phyloP scores from a whole-genome alignment of 2,888 invertebrate species.

The Entomobrya proxima region DNA sequence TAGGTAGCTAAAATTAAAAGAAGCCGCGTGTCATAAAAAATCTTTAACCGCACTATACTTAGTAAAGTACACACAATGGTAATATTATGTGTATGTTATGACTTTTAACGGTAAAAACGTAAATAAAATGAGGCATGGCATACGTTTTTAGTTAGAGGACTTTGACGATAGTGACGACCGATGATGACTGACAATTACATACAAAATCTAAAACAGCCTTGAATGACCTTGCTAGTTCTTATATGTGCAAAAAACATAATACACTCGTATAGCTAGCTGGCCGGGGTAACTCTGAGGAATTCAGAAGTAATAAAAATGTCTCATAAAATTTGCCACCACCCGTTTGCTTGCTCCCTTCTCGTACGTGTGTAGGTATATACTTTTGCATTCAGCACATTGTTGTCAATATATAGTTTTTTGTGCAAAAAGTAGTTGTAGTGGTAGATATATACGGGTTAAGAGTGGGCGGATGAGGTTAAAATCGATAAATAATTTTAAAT shows the following conservation, averaged over 20 bases:
- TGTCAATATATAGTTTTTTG: too few relatives aligned
- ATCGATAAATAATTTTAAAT: slow-evolving; percentile 1
- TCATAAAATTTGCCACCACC: not conserved
- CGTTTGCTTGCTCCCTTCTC: not conserved
- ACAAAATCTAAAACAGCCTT: slow-evolving; percentile 63
- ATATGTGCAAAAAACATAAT: slow-evolving; percentile 4
- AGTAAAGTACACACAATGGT: not conserved
- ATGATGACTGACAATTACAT: not conserved
- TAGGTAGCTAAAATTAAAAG: not conserved
- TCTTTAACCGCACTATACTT: not conserved
- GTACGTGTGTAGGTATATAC: too few relatives aligned
- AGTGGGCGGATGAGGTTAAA: slow-evolving; percentile 2
- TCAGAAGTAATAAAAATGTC: slow-evolving; percentile 16
- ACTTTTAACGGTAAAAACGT: not conserved
- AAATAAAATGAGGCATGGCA: slow-evolving; percentile 12
- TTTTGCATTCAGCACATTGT: too few relatives aligned
- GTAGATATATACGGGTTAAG: not conserved
- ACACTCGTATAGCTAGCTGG: not conserved
- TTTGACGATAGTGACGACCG: not conserved
- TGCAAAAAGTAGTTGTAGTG: not conserved
- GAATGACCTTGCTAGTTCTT: slow-evolving; percentile 60
- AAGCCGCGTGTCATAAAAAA: slow-evolving; percentile 8
- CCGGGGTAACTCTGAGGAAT: not conserved
- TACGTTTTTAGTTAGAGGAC: slow-evolving; percentile 18
- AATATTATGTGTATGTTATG: not conserved